Base-by-base conservation (phyloP, 2,888 invertebrate genomes). In the Drosophila affinis region DNA sequence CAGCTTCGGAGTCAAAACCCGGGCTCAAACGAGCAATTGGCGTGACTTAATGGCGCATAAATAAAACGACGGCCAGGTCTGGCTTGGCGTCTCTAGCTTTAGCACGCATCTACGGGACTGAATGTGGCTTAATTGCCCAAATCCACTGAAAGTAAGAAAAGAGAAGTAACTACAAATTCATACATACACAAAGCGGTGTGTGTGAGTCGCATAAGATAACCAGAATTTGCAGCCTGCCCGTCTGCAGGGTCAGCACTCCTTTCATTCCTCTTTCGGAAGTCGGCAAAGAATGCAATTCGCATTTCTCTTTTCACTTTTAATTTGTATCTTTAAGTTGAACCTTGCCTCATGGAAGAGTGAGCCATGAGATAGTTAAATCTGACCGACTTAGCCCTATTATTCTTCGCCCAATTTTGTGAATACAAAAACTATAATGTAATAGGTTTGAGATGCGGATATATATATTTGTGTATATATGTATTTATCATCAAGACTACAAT, bases 141-240 rank as follows among this genome's bases (percentile, higher is more conserved):
- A 67, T 60, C 54, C 76, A 84, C 81, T 76, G 89, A 84, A 85
- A 89, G 87, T 88, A 77, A 73, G 71, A 62, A 58, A 54, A 76
- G 48, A 55, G 53, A 62, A 74, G 60, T 61, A 54, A 17, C 51
- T 34, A 34, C 34, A 34, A 3, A 29, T 29, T 3, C 21, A 9
- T 29, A 29, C 34, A 34, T 34, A 3, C 4, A 12, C 6, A 39
- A n/a, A 7, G 2, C 39, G 14, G 39, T 10, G 3, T 32, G 3
- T 32, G 10, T 10, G 58, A 77, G 44, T 57, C 56, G 21, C 49
- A n/a, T 44, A 62, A 60, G 57, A 75, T 77, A 90, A 89, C 90
- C 89, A 90, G 88, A 90, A 89, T 90, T 80, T 88, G 88, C 88
- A 79, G 90, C 77, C 78, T n/a, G n/a, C n/a, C n/a, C n/a, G n/a